These are phyloP conservation scores for Protonibea diacanthus DNA, from an alignment of 2,797 vertebrate genomes.

Conservation along the genomic window DNA sequence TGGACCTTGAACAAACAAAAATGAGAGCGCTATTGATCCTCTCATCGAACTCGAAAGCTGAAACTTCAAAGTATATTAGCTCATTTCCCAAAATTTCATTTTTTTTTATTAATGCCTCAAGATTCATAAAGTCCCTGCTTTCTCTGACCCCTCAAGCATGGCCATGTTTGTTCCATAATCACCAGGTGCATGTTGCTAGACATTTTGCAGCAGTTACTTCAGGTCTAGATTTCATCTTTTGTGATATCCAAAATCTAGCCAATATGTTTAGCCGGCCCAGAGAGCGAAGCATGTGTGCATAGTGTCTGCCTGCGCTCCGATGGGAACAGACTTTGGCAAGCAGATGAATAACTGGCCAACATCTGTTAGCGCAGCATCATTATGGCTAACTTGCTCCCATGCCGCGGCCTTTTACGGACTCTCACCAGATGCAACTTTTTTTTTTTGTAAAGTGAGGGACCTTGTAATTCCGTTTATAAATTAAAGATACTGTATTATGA, in stretches of 20 bases:
- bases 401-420: slow-evolving; percentile 69
- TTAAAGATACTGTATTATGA: slow-evolving; percentile 59
- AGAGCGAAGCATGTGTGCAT: slow-evolving; percentile 69
- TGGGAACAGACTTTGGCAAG: slow-evolving; percentile 77
- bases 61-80: neutral
- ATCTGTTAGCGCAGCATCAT: slow-evolving; percentile 88
- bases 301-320: slow-evolving; percentile 70
- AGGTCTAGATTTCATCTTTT: slow-evolving; percentile 72
- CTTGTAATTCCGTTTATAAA: slow-evolving; percentile 73
- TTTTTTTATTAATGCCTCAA: slow-evolving; percentile 12
- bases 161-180: slow-evolving; percentile 44
- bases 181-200: slow-evolving; percentile 61
- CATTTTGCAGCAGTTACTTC: slow-evolving; percentile 71
- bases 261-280: slow-evolving; percentile 51
- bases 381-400: slow-evolving; percentile 77
- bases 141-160: slow-evolving; percentile 21
- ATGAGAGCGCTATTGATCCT: neutral
- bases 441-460: slow-evolving; percentile 51
- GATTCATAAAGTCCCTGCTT: slow-evolving; percentile 7
- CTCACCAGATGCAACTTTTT: slow-evolving; percentile 72
- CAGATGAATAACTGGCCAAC: slow-evolving; percentile 83
- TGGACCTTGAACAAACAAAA: neutral
- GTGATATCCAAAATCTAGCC: slow-evolving; percentile 64
- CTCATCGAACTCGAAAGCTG: neutral
- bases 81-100: slow-evolving; percentile 3